These are phyloP conservation scores for Arothron firmamentum DNA, from an alignment of 2,113 vertebrate species.

Conservation along the genomic window DNA sequence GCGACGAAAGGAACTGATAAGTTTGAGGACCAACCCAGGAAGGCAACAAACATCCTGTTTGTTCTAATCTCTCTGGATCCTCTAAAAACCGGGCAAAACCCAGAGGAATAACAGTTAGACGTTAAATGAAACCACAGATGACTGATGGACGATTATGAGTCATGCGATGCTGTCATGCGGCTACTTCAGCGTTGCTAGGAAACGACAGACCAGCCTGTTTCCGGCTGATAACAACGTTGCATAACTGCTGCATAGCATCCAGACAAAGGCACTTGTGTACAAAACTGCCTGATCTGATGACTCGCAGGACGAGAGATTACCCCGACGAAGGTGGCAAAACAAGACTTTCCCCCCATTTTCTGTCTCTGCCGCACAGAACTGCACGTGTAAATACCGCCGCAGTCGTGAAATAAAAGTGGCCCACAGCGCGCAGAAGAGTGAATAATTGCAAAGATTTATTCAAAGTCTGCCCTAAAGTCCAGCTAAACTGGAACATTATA, in stretches of 20 bases:
- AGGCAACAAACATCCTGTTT: conserved; percentile 11
- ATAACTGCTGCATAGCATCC: background rate
- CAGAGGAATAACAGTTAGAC: background rate
- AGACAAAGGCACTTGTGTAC: conserved; percentile 20
- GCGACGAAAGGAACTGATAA: conserved; percentile 36
- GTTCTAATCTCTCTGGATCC: too few species aligned
- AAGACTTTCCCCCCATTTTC: conserved; percentile 8
- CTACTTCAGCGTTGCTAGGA: background rate
- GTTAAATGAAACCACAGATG: too few species aligned
- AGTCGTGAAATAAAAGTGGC: too few species aligned
- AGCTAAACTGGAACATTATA: too few species aligned
- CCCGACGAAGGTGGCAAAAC: conserved; percentile 20
- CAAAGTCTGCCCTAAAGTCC: too few species aligned
- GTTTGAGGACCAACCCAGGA: background rate
- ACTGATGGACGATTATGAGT: too few species aligned
- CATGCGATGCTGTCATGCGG: background rate
- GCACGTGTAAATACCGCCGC: background rate
- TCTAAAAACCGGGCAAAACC: too few species aligned
- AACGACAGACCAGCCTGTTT: conserved; percentile 33
- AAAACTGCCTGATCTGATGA: conserved; percentile 30
- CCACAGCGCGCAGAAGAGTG: too few species aligned
- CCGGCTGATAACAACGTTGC: conserved; percentile 31
- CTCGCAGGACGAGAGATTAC: conserved; percentile 12
- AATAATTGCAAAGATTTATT: too few species aligned
- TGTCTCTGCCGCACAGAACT: background rate